Evolutionary conservation across 2,113 vertebrate genomes (phyloP).

Genomic region (Menura novaehollandiae): DNA sequence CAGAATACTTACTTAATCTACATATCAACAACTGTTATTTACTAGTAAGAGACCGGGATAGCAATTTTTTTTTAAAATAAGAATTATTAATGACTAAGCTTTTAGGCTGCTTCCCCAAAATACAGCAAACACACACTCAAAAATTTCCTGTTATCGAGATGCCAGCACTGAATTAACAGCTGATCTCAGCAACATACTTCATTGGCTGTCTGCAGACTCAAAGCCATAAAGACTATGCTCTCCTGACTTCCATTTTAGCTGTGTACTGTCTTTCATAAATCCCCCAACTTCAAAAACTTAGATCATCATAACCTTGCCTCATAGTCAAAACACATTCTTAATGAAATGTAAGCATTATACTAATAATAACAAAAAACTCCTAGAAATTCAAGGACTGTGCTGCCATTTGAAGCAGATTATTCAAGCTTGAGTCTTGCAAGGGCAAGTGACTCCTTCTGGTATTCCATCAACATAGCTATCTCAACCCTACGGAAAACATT

Average conservation of each 20-base stretch:
- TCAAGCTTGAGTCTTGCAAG: neutral
- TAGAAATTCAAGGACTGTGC: neutral
- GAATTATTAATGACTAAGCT: neutral
- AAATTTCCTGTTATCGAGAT: neutral
- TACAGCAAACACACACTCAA: neutral
- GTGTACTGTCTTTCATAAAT: neutral
- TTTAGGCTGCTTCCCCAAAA: neutral
- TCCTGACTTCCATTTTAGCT: neutral
- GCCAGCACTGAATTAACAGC: neutral
- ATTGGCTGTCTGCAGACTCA: neutral
- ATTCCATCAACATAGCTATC: neutral
- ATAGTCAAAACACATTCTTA: neutral
- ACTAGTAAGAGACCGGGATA: neutral
- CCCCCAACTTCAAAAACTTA: neutral
- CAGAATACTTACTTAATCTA: neutral
- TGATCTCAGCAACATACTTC: neutral
- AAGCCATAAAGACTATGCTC: neutral
- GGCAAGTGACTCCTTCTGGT: neutral
- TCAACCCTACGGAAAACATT: neutral
- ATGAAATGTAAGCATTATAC: neutral
- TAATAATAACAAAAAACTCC: neutral
- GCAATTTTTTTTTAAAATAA: neutral
- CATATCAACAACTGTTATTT: neutral
- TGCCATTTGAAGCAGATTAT: neutral
- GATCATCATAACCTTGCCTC: neutral